A percentile compares a stretch with the other conserved stretches of the same genome.
phyloP scores from a whole-genome alignment of 2,113 vertebrate genomes.

The Hippocampus zosterae region DNA sequence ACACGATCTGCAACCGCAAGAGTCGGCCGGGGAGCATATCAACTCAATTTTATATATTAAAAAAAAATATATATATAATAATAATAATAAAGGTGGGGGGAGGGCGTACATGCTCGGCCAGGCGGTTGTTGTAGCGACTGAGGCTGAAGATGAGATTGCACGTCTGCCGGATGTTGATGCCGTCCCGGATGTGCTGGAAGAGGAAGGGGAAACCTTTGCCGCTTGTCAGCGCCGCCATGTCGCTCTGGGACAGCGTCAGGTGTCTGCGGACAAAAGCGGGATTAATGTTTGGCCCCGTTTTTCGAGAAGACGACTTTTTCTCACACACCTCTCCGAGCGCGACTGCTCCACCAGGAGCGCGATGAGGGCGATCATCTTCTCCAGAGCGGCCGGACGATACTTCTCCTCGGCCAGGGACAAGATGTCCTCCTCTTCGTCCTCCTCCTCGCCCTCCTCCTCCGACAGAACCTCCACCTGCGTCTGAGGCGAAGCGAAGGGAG shows the following conservation, averaged over 20 bases:
- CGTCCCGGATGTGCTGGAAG: conserved; percentile 98
- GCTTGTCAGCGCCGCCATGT: conserved; percentile 97
- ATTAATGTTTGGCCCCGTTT: not conserved
- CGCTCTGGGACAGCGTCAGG: conserved; percentile 95
- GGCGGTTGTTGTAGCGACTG: conserved; percentile 96
- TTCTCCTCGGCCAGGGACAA: conserved; percentile 97
- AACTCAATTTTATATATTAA: too few relatives aligned
- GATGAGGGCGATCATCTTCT: conserved; percentile 98
- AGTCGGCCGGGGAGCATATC: not conserved
- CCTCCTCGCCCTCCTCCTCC: conserved; percentile 98
- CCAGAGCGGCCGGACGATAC: conserved; percentile 95
- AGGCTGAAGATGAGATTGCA: conserved; percentile 99
- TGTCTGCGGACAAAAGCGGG: conserved; percentile 72
- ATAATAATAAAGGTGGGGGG: not conserved
- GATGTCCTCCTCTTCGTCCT: conserved; percentile 97
- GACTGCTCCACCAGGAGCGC: conserved; percentile 97
- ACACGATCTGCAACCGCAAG: conserved; percentile 80
- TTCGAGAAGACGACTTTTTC: too few relatives aligned
- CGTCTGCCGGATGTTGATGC: conserved; percentile 98
- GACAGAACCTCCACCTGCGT: conserved; percentile 97
- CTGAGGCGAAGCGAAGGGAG: conserved; percentile 52
- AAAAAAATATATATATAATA: not conserved
- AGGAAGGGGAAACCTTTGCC: conserved; percentile 99
- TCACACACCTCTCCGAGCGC: conserved; percentile 87
- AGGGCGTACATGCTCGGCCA: conserved; percentile 87